Evolutionary conservation across 2,797 vertebrate genomes (phyloP).

Genomic region (Tapera naevia): DNA sequence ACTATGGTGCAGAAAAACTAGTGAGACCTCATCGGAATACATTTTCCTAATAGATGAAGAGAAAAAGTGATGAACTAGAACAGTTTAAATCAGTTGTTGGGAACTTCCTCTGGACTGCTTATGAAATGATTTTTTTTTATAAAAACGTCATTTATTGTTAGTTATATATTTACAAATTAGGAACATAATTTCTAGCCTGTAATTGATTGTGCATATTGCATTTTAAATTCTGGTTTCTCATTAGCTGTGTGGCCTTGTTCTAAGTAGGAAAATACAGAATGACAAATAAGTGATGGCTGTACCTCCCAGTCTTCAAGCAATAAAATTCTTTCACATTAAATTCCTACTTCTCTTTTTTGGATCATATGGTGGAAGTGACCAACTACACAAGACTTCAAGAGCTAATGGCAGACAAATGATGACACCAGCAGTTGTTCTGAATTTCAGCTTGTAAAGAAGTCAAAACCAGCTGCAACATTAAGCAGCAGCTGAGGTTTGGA

Average conservation of each 20-base stretch:
- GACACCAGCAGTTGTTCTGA: neutral
- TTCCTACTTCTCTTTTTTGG: neutral
- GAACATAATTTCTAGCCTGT: neutral
- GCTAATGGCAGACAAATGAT: neutral
- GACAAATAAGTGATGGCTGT: neutral
- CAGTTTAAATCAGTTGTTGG: neutral
- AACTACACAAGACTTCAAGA: neutral
- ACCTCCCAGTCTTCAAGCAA: neutral
- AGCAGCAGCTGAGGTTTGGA: neutral
- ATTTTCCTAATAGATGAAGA: neutral
- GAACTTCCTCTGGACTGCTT: neutral
- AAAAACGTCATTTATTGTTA: neutral
- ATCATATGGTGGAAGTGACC: neutral
- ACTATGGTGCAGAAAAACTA: conserved; percentile 12
- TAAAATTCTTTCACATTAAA: neutral
- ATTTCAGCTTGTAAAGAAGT: neutral
- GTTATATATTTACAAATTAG: neutral
- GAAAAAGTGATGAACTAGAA: neutral
- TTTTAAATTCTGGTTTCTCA: neutral
- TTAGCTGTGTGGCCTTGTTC: neutral
- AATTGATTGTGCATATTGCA: neutral
- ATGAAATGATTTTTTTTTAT: neutral
- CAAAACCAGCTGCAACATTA: neutral
- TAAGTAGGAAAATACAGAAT: neutral
- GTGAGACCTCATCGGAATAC: neutral